phyloP scores from a whole-genome alignment of 1,140 invertebrate genomes.

The Drosophila pseudoananassae region DNA sequence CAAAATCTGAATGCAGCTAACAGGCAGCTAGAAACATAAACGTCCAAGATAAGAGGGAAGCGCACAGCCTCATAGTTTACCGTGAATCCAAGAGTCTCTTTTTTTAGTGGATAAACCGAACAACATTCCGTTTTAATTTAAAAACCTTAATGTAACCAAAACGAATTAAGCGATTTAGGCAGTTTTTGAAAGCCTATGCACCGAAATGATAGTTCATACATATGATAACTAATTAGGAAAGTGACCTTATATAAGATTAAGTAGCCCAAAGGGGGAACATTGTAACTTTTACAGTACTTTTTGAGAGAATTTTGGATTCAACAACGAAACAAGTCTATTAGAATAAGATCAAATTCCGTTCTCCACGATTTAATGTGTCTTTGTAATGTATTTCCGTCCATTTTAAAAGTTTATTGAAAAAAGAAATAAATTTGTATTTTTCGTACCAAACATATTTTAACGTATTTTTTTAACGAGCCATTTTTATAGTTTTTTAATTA shows the following conservation, averaged over 20 bases:
- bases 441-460: background rate
- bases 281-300: conserved; percentile 45
- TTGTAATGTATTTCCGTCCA: background rate
- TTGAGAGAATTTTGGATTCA: conserved; percentile 42
- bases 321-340: conserved; percentile 30
- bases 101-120: conserved; percentile 42
- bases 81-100: conserved; percentile 57
- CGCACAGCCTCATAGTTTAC: conserved; percentile 58
- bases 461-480: too few relatives aligned
- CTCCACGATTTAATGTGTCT: background rate
- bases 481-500: too few relatives aligned
- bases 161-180: conserved; percentile 52
- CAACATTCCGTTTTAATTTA: conserved; percentile 62
- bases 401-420: background rate
- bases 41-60: conserved; percentile 46
- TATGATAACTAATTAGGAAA: conserved; percentile 45
- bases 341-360: background rate
- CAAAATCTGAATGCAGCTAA: conserved; percentile 16
- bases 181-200: conserved; percentile 14
- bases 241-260: conserved; percentile 78
- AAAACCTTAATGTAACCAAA: conserved; percentile 32
- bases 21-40: conserved; percentile 33
- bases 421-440: background rate
- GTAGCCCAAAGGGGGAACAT: conserved; percentile 52
- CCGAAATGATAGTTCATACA: conserved; percentile 23